Evolutionary conservation across 2,888 invertebrate genomes (phyloP).

Genomic region (Andrena bicolor): DNA sequence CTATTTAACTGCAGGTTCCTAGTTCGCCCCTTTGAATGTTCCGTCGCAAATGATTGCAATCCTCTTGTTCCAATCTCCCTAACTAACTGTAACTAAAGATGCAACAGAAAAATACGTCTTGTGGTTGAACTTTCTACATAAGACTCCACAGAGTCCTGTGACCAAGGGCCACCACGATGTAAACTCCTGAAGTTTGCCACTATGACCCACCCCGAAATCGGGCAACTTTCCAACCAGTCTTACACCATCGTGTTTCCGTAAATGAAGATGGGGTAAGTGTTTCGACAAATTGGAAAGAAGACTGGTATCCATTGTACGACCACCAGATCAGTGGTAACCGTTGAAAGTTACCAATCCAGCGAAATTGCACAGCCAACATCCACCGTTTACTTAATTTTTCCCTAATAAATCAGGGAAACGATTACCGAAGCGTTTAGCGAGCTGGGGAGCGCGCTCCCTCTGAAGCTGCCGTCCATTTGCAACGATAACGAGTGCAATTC

Average conservation of each 20-base stretch:
- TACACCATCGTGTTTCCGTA: no score
- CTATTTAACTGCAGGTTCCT: neutral
- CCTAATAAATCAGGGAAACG: constrained; percentile 55
- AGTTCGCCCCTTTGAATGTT: neutral
- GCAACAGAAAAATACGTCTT: neutral
- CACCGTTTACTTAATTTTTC: constrained; percentile 56
- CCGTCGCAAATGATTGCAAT: neutral
- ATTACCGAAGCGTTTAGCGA: constrained; percentile 47
- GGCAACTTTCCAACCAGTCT: no score
- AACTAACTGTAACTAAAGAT: constrained; percentile 15
- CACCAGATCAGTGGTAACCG: neutral
- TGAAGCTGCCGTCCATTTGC: constrained; percentile 39
- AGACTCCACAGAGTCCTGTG: neutral
- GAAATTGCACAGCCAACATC: constrained; percentile 44
- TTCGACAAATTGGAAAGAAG: constrained; percentile 14
- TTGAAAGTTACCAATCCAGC: constrained; percentile 6
- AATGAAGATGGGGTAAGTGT: no score
- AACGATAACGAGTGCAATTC: constrained; percentile 52
- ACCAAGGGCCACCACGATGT: neutral
- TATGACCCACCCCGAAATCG: neutral
- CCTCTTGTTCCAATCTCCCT: constrained; percentile 3
- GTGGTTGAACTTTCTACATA: neutral
- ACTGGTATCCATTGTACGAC: neutral
- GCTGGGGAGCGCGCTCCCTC: constrained; percentile 4
- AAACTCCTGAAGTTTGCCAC: constrained; percentile 1